These are phyloP conservation scores for Sebastes steindachneri DNA, from an alignment of 2,797 vertebrate genomes.

Conservation along the genomic window DNA sequence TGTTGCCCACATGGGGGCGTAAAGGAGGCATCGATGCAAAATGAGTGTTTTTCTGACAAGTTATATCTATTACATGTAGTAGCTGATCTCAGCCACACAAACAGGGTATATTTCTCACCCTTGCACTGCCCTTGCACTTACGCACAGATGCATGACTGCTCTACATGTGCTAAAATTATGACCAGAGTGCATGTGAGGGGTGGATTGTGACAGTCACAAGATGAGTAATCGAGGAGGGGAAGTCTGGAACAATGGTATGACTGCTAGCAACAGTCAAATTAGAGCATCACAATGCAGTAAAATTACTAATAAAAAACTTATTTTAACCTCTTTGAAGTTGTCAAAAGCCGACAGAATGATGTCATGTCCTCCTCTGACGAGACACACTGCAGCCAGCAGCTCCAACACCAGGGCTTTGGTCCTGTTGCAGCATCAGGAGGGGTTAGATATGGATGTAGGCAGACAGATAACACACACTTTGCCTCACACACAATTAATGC, in stretches of 20 bases:
- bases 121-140: not conserved
- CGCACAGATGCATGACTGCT: not conserved
- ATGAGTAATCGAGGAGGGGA: constrained; percentile 50
- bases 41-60: not conserved
- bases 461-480: not conserved
- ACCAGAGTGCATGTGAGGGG: constrained; percentile 10
- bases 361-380: constrained; percentile 94
- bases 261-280: constrained; percentile 1
- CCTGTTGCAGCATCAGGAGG: constrained; percentile 59
- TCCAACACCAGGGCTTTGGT: constrained; percentile 96
- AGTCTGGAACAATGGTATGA: constrained; percentile 29
- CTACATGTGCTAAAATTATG: constrained; percentile 16
- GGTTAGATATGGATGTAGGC: constrained; percentile 5
- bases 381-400: constrained; percentile 93
- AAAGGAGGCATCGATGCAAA: not conserved
- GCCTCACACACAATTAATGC: not conserved
- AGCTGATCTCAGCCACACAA: not conserved
- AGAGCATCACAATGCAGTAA: not conserved
- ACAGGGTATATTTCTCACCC: not conserved
- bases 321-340: constrained; percentile 93
- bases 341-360: constrained; percentile 95
- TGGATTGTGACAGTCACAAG: not conserved
- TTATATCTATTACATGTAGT: not conserved
- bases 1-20: constrained; percentile 14
- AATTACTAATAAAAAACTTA: not conserved